Evolutionary conservation across 2,797 vertebrate genomes (phyloP).

Genomic region (Lindbergichthys nudifrons): DNA sequence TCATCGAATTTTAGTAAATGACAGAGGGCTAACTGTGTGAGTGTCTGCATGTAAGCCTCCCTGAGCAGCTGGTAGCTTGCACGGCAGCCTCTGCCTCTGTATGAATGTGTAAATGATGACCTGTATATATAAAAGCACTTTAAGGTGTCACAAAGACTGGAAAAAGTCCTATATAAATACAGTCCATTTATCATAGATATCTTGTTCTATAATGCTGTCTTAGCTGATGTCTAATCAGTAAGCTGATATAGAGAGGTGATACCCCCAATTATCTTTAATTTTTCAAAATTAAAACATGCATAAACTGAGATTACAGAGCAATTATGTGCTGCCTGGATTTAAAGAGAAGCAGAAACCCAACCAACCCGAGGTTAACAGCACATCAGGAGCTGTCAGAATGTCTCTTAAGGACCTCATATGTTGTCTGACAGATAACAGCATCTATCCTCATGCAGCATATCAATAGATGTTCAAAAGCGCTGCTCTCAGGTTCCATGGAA

Average conservation of each 20-base stretch:
- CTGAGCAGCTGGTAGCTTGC: too few relatives aligned
- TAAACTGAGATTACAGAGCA: conserved; percentile 13
- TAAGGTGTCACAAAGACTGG: too few relatives aligned
- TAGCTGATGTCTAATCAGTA: too few relatives aligned
- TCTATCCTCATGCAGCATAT: conserved; percentile 32
- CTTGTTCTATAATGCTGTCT: too few relatives aligned
- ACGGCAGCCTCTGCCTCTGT: too few relatives aligned
- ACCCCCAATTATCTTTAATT: neutral
- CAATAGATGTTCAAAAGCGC: conserved; percentile 34
- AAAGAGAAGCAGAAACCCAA: conserved; percentile 1
- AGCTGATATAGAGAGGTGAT: neutral
- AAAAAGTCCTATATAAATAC: too few relatives aligned
- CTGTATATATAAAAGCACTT: too few relatives aligned
- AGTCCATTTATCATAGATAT: too few relatives aligned
- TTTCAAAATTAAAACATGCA: conserved; percentile 1
- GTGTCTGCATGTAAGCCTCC: too few relatives aligned
- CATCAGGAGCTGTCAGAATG: conserved; percentile 4
- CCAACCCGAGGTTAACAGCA: neutral
- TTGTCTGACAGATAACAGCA: conserved; percentile 34
- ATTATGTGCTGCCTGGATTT: conserved; percentile 18
- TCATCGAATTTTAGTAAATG: too few relatives aligned
- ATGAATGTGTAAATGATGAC: too few relatives aligned
- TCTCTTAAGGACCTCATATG: conserved; percentile 29
- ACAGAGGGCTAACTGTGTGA: too few relatives aligned
- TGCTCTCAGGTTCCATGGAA: conserved; percentile 43